These are phyloP conservation scores for Marasmarcha lunaedactyla DNA, from an alignment of 2,888 invertebrate species.

Conservation along the genomic window DNA sequence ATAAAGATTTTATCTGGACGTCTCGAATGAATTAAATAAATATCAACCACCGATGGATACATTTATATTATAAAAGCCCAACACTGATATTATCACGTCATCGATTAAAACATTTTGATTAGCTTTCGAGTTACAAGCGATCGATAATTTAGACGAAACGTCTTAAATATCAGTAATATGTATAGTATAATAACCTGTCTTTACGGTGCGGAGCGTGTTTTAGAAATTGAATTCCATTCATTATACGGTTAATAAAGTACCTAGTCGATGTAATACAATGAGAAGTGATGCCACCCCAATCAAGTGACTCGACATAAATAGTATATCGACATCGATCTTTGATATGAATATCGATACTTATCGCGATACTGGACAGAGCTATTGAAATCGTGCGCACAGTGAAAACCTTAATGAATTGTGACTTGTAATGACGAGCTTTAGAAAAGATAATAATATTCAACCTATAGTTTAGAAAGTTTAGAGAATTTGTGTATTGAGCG, in stretches of 20 bases:
- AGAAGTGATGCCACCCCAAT: constrained; percentile 64
- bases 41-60: not conserved
- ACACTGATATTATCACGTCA: constrained; percentile 60
- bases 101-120: constrained; percentile 71
- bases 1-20: not conserved
- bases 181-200: constrained; percentile 39
- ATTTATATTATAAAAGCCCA: constrained; percentile 19
- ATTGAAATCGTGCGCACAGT: constrained; percentile 59
- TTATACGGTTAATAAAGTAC: constrained; percentile 62
- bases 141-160: constrained; percentile 27
- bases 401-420: constrained; percentile 67
- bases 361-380: constrained; percentile 61
- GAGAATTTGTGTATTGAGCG: too few relatives aligned
- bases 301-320: constrained; percentile 65
- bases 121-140: constrained; percentile 65
- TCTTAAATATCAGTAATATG: constrained; percentile 48
- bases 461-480: too few relatives aligned
- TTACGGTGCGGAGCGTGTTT: constrained; percentile 37
- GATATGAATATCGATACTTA: constrained; percentile 59
- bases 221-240: constrained; percentile 64
- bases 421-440: constrained; percentile 56
- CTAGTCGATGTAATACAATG: constrained; percentile 57
- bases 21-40: constrained; percentile 1
- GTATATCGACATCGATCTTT: constrained; percentile 53
- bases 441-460: too few relatives aligned